Evolutionary conservation across 2,888 invertebrate genomes (phyloP).

Genomic region (Metopia argyrocephala): DNA sequence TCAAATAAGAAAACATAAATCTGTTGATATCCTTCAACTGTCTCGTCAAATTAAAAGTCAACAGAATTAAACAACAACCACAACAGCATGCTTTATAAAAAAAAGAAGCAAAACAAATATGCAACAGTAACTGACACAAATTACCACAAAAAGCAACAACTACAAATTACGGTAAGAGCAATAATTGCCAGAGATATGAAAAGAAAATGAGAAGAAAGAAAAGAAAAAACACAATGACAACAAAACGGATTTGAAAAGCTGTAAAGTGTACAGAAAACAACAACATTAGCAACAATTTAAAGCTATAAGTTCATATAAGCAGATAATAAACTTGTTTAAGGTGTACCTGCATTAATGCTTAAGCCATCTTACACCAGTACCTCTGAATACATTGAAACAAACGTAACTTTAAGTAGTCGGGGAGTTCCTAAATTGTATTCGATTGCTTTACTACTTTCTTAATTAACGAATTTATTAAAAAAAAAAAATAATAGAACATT

Average conservation of each 20-base stretch:
- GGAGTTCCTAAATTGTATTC: no score
- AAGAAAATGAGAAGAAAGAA: slow-evolving; percentile 2
- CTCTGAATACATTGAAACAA: no score
- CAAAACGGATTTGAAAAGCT: not conserved
- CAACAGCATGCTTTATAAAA: slow-evolving; percentile 1
- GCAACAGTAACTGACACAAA: slow-evolving; percentile 52
- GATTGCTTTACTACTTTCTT: no score
- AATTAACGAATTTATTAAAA: no score
- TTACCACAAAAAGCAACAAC: slow-evolving; percentile 35
- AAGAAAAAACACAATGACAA: not conserved
- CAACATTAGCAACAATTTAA: no score
- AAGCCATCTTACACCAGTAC: no score
- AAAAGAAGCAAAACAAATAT: not conserved
- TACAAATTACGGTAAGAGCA: slow-evolving; percentile 1
- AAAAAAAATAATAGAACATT: no score
- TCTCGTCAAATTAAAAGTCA: slow-evolving; percentile 53
- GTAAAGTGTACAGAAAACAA: not conserved
- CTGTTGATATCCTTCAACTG: slow-evolving; percentile 55
- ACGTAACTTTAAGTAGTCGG: no score
- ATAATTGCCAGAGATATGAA: not conserved
- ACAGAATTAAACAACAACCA: slow-evolving; percentile 4
- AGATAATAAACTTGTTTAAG: no score
- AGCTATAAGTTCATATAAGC: no score
- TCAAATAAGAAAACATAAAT: slow-evolving; percentile 34
- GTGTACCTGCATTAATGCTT: no score